These are phyloP conservation scores for Junco hyemalis DNA, from an alignment of 2,113 vertebrate species.

Conservation along the genomic window DNA sequence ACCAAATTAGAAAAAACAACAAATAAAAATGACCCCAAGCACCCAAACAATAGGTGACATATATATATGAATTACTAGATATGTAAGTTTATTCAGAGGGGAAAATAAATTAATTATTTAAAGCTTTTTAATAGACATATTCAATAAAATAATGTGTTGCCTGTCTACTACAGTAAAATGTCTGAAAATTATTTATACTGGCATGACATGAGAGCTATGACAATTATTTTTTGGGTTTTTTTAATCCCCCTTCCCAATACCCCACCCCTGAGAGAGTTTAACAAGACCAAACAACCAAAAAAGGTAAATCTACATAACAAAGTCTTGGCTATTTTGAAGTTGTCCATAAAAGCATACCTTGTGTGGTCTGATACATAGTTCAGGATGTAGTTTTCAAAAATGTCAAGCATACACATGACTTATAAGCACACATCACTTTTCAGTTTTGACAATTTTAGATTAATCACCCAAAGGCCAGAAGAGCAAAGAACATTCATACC, in stretches of 20 bases:
- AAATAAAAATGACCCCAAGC: background rate
- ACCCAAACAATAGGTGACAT: background rate
- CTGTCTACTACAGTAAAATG: background rate
- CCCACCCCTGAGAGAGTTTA: background rate
- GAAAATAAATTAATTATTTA: background rate
- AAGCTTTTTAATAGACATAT: background rate
- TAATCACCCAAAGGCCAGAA: background rate
- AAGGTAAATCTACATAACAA: background rate
- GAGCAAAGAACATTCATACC: background rate
- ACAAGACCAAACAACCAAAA: background rate
- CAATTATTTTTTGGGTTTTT: rapidly evolving
- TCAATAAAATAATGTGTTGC: background rate
- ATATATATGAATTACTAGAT: background rate
- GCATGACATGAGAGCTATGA: background rate
- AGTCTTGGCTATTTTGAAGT: background rate
- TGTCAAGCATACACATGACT: background rate
- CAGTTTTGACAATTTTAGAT: background rate
- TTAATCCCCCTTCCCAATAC: background rate
- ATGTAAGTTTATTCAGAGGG: background rate
- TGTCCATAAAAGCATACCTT: background rate
- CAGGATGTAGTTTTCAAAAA: background rate
- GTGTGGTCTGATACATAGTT: background rate
- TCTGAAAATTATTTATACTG: background rate
- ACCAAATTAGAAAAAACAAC: background rate
- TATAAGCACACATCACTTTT: background rate